Evolutionary conservation across 2,888 invertebrate species (phyloP).

Genomic region (Bhutanitis thaidina): DNA sequence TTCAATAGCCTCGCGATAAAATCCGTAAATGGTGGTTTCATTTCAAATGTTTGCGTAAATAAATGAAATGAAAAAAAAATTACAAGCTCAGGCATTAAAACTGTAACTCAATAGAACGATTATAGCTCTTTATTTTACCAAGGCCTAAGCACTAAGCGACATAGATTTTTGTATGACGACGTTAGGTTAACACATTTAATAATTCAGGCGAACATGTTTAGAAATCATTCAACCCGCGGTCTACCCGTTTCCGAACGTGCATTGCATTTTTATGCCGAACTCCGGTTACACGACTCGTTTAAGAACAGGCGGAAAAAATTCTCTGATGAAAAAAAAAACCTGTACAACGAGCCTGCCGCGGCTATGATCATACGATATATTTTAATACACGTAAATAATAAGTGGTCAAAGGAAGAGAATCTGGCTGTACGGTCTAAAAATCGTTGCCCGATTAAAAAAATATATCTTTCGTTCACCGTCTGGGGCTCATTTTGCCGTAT

Average conservation of each 20-base stretch:
- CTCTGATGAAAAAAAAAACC: constrained; percentile 39
- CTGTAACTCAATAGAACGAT: no score
- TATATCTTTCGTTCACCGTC: not conserved
- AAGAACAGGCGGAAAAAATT: constrained; percentile 49
- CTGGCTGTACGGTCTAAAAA: constrained; percentile 18
- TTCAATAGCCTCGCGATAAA: no score
- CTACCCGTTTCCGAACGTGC: constrained; percentile 33
- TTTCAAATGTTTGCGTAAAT: no score
- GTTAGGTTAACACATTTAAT: not conserved
- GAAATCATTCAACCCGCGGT: constrained; percentile 14
- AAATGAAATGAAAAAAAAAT: no score
- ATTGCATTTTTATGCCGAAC: constrained; percentile 50
- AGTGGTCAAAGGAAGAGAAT: constrained; percentile 41
- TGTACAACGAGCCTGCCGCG: constrained; percentile 30
- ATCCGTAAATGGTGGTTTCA: no score
- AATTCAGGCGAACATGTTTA: constrained; percentile 5
- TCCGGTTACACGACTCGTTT: constrained; percentile 42
- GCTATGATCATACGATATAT: constrained; percentile 14
- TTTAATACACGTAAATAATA: constrained; percentile 29
- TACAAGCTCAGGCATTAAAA: no score
- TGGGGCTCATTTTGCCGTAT: no score
- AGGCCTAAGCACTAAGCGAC: no score
- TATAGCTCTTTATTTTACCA: no score
- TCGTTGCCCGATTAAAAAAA: not conserved
- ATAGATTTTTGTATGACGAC: no score